Evolutionary conservation across 2,888 invertebrate species (phyloP), one percentile per base, ranked within the genome.

Genomic region (Callyntrura sp.): DNA sequence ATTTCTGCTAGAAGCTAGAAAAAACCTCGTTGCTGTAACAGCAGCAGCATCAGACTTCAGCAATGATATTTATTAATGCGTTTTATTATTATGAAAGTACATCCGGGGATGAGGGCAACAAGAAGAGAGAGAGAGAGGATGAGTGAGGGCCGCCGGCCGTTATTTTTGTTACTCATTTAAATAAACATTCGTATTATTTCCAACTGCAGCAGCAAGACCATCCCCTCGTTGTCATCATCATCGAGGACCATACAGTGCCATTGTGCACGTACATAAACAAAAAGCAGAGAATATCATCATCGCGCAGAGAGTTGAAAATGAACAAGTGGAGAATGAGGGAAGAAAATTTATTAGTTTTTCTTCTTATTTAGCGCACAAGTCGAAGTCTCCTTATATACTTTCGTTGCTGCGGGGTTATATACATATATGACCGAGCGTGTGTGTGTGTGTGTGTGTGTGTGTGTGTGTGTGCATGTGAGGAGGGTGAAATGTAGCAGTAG

Each of bases 321-420:
- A 70, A 43, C 17, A 70, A 70, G 70, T 70, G 43, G 25, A 51
- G 48, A 51, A 76, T 2, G 35, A 35, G 28, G 9, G 11, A 68
- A 70, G 17, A 70, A 70, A 84, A 84, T 83, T 84, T 84, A 84
- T 84, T 84, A 84, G 84, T 68, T 84, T 84, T 84, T 84, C 84
- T 60, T 76, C 57, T 76, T 70, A 70, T 70, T 70, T 85, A 85
- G 76, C 85, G 60, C 65, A 17, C 17, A 20, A 28, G 28, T 28
- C 60, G 60, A 65, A 14, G 17, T 28, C 23, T 78, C 6, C n/a
- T n/a, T n/a, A n/a, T n/a, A 9, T 11, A 20, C 12, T 20, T 62
- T 11, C 17, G 14, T 11, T 20, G 62, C 62, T 12, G 51, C 51
- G n/a, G 51, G 51, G 35, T 35, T 2, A 35, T 35, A 35, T 35